These are phyloP conservation scores for Thripadectes ignobilis DNA, from an alignment of 2,797 vertebrate species.

Conservation along the genomic window DNA sequence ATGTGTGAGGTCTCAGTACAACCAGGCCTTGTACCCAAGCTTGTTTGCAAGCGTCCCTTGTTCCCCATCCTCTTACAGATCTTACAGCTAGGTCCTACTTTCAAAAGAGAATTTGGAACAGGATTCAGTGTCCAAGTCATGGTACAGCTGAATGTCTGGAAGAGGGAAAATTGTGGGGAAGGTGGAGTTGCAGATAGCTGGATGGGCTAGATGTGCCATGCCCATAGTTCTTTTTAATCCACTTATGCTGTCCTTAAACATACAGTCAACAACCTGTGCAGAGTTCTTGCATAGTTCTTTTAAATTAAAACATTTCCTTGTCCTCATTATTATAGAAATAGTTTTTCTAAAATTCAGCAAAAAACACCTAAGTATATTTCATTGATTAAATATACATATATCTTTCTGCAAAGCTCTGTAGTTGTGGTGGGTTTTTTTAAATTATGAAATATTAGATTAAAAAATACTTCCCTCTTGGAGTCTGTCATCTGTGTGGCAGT, in stretches of 20 bases:
- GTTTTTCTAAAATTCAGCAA: neutral
- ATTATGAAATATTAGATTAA: neutral
- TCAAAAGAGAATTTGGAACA: neutral
- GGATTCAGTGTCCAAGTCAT: neutral
- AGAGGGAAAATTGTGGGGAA: neutral
- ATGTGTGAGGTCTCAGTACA: neutral
- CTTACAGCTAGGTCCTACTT: neutral
- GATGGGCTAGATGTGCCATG: accelerated
- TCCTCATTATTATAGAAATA: neutral
- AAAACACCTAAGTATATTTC: neutral
- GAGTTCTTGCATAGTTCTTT: neutral
- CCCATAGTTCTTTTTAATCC: neutral
- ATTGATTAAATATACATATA: neutral
- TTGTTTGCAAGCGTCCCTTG: neutral
- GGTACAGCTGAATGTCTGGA: neutral
- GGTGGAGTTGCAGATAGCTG: neutral
- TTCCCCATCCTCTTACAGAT: neutral
- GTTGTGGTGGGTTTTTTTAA: neutral
- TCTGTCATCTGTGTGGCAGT: neutral
- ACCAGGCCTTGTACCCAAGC: neutral
- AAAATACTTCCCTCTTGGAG: neutral
- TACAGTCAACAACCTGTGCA: neutral
- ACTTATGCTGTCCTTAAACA: neutral
- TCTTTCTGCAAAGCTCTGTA: neutral
- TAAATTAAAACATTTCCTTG: neutral